Conservation (phyloP, 2,888 invertebrate genomes). For the Acanthococcus lagerstroemiae region DNA sequence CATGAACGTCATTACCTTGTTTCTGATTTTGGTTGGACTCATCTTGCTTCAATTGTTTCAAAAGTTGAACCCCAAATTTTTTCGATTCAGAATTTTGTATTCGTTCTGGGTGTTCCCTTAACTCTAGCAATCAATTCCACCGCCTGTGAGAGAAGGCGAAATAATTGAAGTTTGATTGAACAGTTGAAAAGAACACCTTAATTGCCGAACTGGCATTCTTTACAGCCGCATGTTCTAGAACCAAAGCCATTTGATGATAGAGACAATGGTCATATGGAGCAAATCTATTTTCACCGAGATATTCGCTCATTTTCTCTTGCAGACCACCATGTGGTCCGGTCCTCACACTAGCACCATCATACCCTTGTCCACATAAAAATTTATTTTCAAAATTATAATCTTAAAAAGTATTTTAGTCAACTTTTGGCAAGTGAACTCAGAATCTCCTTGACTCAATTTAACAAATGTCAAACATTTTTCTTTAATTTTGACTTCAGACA, state of each 20-base stretch:
- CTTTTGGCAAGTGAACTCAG: neutral
- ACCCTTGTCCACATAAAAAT: conserved; percentile 33
- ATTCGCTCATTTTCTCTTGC: conserved; percentile 11
- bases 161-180: conserved; percentile 14
- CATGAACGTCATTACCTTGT: neutral
- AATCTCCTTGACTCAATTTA: neutral
- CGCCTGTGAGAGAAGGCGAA: conserved; percentile 8
- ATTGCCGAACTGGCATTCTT: conserved; percentile 6
- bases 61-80: conserved; percentile 10
- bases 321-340: conserved; percentile 21
- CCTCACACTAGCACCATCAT: conserved; percentile 36
- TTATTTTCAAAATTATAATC: conserved; percentile 6
- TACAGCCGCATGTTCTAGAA: neutral
- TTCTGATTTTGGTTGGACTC: neutral
- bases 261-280: neutral
- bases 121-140: conserved; percentile 1
- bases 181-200: conserved; percentile 3
- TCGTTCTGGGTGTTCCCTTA: neutral
- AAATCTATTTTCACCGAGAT: neutral
- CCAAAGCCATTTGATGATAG: conserved; percentile 3
- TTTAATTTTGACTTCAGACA: neutral
- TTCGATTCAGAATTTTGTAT: neutral
- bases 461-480: neutral
- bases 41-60: conserved; percentile 15
- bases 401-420: neutral